Percentiles rank a stretch among this genome's conserved stretches.
These are phyloP conservation scores for Microplitis mediator DNA, from an alignment of 1,140 invertebrate genomes.

Conservation along the genomic window DNA sequence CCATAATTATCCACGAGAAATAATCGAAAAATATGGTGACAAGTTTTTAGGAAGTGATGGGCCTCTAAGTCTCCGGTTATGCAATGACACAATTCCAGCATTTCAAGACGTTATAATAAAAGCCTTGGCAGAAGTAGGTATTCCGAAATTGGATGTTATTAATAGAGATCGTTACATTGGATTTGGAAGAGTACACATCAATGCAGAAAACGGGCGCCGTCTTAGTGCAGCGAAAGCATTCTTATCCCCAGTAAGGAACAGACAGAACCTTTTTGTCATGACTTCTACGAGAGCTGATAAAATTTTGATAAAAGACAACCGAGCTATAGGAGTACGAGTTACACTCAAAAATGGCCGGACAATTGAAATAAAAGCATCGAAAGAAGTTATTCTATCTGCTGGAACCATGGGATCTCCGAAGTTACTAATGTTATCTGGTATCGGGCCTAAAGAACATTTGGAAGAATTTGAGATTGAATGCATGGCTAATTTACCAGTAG, in stretches of 20 bases:
- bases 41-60: constrained; percentile 47
- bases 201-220: constrained; percentile 64
- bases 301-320: constrained; percentile 13
- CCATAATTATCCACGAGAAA: constrained; percentile 46
- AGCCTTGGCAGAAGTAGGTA: constrained; percentile 54
- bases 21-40: constrained; percentile 37
- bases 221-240: constrained; percentile 70
- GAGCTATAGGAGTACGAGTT: constrained; percentile 54
- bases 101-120: constrained; percentile 52
- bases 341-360: constrained; percentile 55
- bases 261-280: constrained; percentile 73
- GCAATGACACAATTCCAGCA: constrained; percentile 56
- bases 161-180: constrained; percentile 61
- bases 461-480: constrained; percentile 64
- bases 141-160: constrained; percentile 50
- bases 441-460: constrained; percentile 68
- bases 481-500: constrained; percentile 67
- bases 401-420: constrained; percentile 68
- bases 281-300: constrained; percentile 60
- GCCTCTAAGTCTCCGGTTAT: constrained; percentile 53
- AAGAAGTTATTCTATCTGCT: constrained; percentile 70
- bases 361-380: constrained; percentile 58
- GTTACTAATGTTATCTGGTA: constrained; percentile 74
- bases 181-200: constrained; percentile 59
- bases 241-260: constrained; percentile 64